Percentiles rank a stretch among this genome's conserved stretches.
Conservation (phyloP, 2,797 vertebrate genomes). For the Bradypodion pumilum region DNA sequence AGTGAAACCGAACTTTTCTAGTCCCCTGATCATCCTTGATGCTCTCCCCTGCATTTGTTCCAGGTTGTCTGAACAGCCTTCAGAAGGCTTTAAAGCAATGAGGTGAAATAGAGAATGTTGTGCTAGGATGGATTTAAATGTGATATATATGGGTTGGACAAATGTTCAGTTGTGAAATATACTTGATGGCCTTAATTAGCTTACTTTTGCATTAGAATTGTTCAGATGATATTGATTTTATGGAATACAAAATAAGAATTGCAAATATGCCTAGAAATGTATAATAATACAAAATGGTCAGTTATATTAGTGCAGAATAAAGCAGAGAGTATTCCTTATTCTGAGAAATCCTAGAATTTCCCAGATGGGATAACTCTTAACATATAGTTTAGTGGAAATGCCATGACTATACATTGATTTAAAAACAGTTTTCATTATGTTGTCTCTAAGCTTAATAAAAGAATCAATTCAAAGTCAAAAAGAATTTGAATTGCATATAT, state of each 20-base stretch:
- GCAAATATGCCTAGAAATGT: background rate
- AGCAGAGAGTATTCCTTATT: background rate
- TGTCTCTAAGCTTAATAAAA: background rate
- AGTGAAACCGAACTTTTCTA: no score
- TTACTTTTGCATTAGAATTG: background rate
- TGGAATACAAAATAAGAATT: background rate
- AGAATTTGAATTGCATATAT: background rate
- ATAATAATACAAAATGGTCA: background rate
- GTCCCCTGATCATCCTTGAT: no score
- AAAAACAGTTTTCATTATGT: background rate
- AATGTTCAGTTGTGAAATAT: background rate
- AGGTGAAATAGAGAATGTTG: background rate
- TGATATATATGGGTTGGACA: background rate
- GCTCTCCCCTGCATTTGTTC: no score
- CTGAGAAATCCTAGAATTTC: background rate
- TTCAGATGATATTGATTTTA: background rate
- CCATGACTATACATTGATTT: background rate
- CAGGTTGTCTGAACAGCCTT: no score
- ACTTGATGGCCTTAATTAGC: background rate
- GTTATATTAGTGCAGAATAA: background rate
- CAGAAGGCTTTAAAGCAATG: background rate
- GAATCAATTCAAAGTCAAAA: background rate
- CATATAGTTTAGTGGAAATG: background rate
- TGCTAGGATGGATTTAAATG: background rate
- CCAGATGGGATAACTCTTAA: background rate